Percentiles rank a stretch among this genome's conserved stretches.
Conservation (phyloP, 2,888 invertebrate species). For the Keiferia lycopersicella region DNA sequence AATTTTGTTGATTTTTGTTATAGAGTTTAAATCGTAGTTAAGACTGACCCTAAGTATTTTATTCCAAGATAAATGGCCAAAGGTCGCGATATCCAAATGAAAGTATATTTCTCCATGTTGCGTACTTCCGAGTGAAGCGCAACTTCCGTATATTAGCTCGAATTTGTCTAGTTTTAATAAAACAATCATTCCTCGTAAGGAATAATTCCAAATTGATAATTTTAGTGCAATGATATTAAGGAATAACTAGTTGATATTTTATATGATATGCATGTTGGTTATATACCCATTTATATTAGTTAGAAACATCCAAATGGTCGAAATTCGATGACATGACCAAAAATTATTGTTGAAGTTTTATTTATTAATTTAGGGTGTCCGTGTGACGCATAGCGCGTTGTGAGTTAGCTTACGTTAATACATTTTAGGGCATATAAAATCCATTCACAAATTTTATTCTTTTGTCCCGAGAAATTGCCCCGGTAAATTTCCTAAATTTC, state of each 20-base stretch:
- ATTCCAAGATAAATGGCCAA: conserved; percentile 53
- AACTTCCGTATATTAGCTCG: conserved; percentile 58
- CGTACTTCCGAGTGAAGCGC: conserved; percentile 37
- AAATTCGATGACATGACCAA: conserved; percentile 26
- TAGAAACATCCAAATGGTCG: conserved; percentile 23
- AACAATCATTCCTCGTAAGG: conserved; percentile 72
- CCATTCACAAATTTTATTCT: no score
- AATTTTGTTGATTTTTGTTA: conserved; percentile 75
- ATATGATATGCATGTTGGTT: conserved; percentile 39
- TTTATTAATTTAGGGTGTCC: conserved; percentile 52
- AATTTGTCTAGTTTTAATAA: conserved; percentile 72
- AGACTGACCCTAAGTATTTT: conserved; percentile 78
- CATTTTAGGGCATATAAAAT: no score
- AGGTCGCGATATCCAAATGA: conserved; percentile 43
- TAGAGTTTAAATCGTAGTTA: conserved; percentile 77
- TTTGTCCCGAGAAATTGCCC: no score
- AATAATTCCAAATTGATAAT: conserved; percentile 74
- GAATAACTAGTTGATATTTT: conserved; percentile 54
- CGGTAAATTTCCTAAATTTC: no score
- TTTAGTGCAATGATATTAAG: conserved; percentile 78
- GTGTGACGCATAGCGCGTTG: no score
- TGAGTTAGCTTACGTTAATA: no score
- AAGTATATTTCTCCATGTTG: conserved; percentile 14
- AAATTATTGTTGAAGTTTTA: conserved; percentile 47
- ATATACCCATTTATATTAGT: conserved; percentile 11